Evolutionary conservation across 2,113 vertebrate species (phyloP).

Genomic region (Pholis gunnellus): DNA sequence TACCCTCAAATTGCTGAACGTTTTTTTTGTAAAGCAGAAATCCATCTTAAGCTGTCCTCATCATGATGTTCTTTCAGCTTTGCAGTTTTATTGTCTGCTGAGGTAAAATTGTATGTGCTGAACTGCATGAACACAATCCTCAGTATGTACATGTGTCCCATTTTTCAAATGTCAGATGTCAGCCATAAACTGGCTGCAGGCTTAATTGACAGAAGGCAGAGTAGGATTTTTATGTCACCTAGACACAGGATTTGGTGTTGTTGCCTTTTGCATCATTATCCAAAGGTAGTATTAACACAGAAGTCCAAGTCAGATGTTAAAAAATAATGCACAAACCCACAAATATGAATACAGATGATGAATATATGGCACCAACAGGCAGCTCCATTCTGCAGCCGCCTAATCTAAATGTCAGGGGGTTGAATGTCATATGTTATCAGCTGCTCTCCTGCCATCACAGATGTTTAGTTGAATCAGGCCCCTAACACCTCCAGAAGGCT

Average conservation of each 20-base stretch:
- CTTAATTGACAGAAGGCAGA: conserved; percentile 16
- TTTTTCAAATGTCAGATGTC: conserved; percentile 29
- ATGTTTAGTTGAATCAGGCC: conserved; percentile 43
- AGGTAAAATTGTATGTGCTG: not conserved
- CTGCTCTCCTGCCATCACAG: conserved; percentile 25
- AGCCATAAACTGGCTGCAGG: conserved; percentile 10
- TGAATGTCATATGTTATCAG: conserved; percentile 40
- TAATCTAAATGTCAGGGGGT: conserved; percentile 44
- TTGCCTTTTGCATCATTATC: conserved; percentile 17
- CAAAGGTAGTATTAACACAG: not conserved
- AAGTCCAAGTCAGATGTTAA: conserved; percentile 1
- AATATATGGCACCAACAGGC: conserved; percentile 24
- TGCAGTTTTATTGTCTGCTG: not conserved
- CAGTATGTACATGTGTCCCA: conserved; percentile 1
- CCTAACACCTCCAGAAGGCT: conserved; percentile 42
- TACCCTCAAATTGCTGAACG: not conserved
- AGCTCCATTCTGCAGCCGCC: conserved; percentile 13
- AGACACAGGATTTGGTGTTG: not conserved
- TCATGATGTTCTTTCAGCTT: not conserved
- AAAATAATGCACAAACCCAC: conserved; percentile 16
- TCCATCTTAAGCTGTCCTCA: not conserved
- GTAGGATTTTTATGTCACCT: not conserved
- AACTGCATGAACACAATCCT: conserved; percentile 5
- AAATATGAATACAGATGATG: conserved; percentile 18
- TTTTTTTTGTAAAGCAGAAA: not conserved